Evolutionary conservation across 2,113 vertebrate species (phyloP).

Genomic region (Delphinus delphis): DNA sequence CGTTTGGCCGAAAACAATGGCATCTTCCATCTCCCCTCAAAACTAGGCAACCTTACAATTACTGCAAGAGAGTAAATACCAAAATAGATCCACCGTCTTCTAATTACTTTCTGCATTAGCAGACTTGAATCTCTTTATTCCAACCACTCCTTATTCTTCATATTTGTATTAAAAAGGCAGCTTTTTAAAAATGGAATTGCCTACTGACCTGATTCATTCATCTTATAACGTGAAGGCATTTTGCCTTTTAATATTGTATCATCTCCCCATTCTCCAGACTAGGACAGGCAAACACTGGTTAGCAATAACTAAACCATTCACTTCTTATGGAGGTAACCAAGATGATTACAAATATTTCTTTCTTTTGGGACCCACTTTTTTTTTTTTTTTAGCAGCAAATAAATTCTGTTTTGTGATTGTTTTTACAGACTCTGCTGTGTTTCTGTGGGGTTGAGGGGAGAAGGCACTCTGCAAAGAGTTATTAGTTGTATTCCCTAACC

Average conservation of each 20-base stretch:
- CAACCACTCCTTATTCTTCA: not conserved
- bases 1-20: not conserved
- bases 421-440: slow-evolving; percentile 1
- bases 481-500: slow-evolving; percentile 36
- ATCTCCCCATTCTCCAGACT: not conserved
- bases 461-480: slow-evolving; percentile 69
- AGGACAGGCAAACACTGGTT: not conserved
- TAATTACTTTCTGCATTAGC: not conserved
- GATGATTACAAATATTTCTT: not conserved
- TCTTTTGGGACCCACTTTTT: not conserved
- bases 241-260: not conserved
- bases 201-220: not conserved
- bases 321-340: not conserved
- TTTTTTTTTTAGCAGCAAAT: slow-evolving; percentile 45
- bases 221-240: not conserved
- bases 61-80: not conserved
- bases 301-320: not conserved
- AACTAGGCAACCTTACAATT: too few relatives aligned
- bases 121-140: not conserved
- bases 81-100: not conserved
- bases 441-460: not conserved
- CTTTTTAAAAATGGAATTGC: not conserved
- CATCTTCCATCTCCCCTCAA: not conserved
- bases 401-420: not conserved
- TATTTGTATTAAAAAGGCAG: not conserved